phyloP scores from a whole-genome alignment of 2,113 vertebrate species.

The Rhodinocichla rosea region DNA sequence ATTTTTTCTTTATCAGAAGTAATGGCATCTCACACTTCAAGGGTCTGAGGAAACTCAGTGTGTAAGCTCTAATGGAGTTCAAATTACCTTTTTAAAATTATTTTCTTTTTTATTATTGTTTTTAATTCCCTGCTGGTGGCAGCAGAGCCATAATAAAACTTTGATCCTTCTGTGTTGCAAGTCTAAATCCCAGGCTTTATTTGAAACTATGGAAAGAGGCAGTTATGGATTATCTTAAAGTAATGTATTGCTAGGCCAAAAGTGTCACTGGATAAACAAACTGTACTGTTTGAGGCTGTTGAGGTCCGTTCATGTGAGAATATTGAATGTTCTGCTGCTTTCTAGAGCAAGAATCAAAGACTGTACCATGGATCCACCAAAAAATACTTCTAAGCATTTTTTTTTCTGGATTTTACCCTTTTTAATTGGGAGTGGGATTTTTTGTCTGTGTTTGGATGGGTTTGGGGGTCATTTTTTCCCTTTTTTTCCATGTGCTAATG shows the following conservation, averaged over 20 bases:
- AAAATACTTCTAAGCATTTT: background rate
- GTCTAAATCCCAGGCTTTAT: background rate
- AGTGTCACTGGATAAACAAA: background rate
- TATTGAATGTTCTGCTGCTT: background rate
- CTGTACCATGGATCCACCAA: rapidly evolving
- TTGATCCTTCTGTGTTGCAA: rapidly evolving
- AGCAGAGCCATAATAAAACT: background rate
- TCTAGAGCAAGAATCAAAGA: background rate
- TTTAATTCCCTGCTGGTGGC: background rate
- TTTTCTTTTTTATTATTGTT: background rate
- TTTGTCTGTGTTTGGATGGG: background rate
- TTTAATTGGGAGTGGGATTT: no score
- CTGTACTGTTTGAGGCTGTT: background rate
- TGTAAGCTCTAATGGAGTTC: background rate
- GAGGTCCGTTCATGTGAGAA: background rate
- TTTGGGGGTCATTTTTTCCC: background rate
- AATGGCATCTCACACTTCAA: background rate
- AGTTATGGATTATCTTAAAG: background rate
- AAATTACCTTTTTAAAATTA: background rate
- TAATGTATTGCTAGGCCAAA: background rate
- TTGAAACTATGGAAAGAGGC: background rate
- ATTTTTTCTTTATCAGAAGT: background rate
- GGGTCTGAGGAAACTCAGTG: background rate
- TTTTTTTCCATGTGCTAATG: background rate
- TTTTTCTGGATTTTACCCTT: background rate